Evolutionary conservation across 2,888 invertebrate genomes (phyloP).

Genomic region (Plebejus anna): DNA sequence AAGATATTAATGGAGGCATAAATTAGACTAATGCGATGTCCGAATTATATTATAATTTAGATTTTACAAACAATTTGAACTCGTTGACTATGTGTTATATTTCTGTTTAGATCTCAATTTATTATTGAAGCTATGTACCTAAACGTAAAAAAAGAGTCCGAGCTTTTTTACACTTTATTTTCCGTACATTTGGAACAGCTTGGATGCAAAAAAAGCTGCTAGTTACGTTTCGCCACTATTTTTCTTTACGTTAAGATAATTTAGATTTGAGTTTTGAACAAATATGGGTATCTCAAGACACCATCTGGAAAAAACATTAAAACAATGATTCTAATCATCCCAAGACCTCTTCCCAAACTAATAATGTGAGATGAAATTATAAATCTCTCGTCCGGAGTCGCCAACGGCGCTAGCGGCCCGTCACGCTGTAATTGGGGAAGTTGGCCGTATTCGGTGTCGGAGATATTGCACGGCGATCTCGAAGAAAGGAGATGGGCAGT

Average conservation of each 20-base stretch:
- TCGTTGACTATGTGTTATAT: background rate
- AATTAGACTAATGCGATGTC: background rate
- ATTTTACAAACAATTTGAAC: background rate
- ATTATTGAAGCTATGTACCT: too few relatives aligned
- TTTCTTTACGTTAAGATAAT: too few relatives aligned
- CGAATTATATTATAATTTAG: background rate
- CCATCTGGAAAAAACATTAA: background rate
- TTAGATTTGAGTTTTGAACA: background rate
- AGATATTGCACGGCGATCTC: conserved; percentile 44
- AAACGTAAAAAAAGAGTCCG: too few relatives aligned
- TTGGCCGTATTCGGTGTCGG: conserved; percentile 68
- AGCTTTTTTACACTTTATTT: too few relatives aligned
- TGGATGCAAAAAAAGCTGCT: too few relatives aligned
- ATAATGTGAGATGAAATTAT: conserved; percentile 20
- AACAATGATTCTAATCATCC: background rate
- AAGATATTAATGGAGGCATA: background rate
- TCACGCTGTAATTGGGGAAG: conserved; percentile 73
- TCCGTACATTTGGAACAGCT: too few relatives aligned
- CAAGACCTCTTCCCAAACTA: background rate
- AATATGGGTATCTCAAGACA: background rate
- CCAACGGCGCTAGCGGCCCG: conserved; percentile 52
- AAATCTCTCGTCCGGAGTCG: conserved; percentile 39
- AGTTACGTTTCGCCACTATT: too few relatives aligned
- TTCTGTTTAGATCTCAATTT: background rate
- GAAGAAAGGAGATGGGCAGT: too few relatives aligned